Percentiles rank a stretch among this genome's conserved stretches.
phyloP scores from a whole-genome alignment of 2,113 vertebrate species.

The Melanotaenia duboulayi region DNA sequence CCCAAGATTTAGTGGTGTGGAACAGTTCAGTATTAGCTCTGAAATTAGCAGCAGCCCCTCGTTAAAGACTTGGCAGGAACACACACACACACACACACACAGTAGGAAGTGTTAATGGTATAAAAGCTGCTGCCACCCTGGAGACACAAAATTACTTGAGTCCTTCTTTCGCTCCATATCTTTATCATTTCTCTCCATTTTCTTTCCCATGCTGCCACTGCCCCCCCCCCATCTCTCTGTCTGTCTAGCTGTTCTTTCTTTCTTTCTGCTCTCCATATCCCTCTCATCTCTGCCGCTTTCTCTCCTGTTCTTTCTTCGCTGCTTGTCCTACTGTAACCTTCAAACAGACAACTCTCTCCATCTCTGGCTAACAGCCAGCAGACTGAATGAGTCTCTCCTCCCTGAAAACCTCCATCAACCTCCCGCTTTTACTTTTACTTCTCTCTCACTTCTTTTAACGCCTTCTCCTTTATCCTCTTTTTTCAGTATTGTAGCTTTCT shows the following conservation, averaged over 20 bases:
- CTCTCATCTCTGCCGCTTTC: conserved; percentile 23
- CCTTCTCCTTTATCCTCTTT: neutral
- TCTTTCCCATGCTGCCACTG: neutral
- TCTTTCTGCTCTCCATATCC: neutral
- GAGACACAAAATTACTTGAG: conserved; percentile 83
- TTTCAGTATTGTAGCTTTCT: too few relatives aligned
- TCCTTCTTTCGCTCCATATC: conserved; percentile 53
- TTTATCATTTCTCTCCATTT: conserved; percentile 42
- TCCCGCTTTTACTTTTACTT: conserved; percentile 6
- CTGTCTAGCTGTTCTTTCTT: neutral
- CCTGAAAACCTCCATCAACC: conserved; percentile 29
- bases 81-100: conserved; percentile 32
- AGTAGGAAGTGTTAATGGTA: conserved; percentile 81
- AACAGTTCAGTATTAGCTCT: conserved; percentile 95
- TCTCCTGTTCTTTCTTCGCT: neutral
- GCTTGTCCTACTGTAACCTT: conserved; percentile 58
- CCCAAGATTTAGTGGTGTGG: conserved; percentile 89
- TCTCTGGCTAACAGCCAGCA: conserved; percentile 49
- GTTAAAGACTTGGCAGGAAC: conserved; percentile 91
- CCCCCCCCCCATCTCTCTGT: neutral
- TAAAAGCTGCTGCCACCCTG: conserved; percentile 85
- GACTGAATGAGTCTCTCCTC: conserved; percentile 50
- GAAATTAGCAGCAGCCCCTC: conserved; percentile 96
- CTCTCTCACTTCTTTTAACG: neutral
- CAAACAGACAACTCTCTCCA: conserved; percentile 42